A percentile compares a stretch with the other conserved stretches of the same genome.
Conservation (phyloP, 2,888 invertebrate species). For the Patella depressa region DNA sequence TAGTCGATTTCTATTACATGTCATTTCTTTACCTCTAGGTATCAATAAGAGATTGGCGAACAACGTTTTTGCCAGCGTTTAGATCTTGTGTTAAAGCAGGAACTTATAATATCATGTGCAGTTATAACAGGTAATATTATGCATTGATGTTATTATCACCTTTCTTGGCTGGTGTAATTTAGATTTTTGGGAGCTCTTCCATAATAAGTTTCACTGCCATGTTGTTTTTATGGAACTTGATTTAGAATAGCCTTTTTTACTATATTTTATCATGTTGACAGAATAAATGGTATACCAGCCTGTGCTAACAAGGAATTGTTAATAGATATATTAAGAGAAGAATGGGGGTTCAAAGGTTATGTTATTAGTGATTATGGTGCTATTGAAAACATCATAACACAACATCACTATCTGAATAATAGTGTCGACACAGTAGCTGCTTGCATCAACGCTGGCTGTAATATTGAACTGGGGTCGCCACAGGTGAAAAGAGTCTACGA, state of each 20-base stretch:
- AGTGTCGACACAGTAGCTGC: constrained; percentile 42
- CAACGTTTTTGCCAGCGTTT: constrained; percentile 63
- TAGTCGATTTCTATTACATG: too few species aligned
- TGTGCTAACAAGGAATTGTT: constrained; percentile 57
- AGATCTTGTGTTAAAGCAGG: constrained; percentile 59
- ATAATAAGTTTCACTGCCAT: too few species aligned
- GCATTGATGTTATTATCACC: too few species aligned
- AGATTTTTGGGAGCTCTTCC: too few species aligned
- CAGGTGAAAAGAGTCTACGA: too few species aligned
- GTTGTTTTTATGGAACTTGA: too few species aligned
- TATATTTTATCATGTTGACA: constrained; percentile 17
- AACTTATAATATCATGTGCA: constrained; percentile 62
- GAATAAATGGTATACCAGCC: constrained; percentile 61
- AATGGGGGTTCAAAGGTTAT: constrained; percentile 61
- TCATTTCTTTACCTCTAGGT: constrained; percentile 43
- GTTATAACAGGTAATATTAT: constrained; percentile 54
- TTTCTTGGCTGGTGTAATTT: too few species aligned
- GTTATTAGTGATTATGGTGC: constrained; percentile 62
- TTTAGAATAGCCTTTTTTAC: too few species aligned
- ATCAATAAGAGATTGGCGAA: constrained; percentile 51
- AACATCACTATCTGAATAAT: constrained; percentile 44
- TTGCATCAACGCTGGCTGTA: constrained; percentile 42
- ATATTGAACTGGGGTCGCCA: constrained; percentile 40
- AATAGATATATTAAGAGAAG: constrained; percentile 52
- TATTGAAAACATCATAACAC: constrained; percentile 45